Conservation (phyloP, 2,888 invertebrate genomes). For the Microplitis manilae region DNA sequence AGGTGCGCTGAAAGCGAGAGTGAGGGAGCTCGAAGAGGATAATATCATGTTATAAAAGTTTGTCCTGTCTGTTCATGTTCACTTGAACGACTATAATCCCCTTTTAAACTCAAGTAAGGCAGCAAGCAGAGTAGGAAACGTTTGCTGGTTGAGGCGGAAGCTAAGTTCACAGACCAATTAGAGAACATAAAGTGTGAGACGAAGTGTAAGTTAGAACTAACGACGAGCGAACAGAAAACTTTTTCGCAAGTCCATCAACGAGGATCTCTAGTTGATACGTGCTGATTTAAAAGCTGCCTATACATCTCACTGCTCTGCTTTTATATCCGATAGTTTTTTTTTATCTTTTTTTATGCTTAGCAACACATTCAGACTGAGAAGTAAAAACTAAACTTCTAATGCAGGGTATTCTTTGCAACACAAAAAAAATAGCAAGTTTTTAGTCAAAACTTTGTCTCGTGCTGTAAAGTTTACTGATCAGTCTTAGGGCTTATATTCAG, state of each 20-base stretch:
- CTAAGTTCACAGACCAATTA: slow-evolving; percentile 28
- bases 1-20: neutral
- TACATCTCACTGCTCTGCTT: neutral
- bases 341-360: neutral
- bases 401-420: neutral
- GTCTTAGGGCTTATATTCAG: neutral
- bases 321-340: neutral
- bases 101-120: slow-evolving; percentile 20
- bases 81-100: slow-evolving; percentile 19
- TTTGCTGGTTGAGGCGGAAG: slow-evolving; percentile 28
- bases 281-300: slow-evolving; percentile 22
- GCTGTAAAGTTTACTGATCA: neutral
- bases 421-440: neutral
- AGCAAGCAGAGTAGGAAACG: slow-evolving; percentile 6
- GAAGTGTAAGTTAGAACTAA: slow-evolving; percentile 20
- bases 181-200: slow-evolving; percentile 15
- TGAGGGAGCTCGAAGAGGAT: neutral
- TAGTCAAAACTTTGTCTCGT: neutral
- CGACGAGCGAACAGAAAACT: slow-evolving; percentile 26
- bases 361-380: neutral
- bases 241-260: slow-evolving; percentile 26
- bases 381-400: neutral
- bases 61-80: slow-evolving; percentile 17
- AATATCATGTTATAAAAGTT: slow-evolving; percentile 17
- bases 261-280: slow-evolving; percentile 19